Evolutionary conservation across 2,888 invertebrate genomes (phyloP).

Genomic region (Helicoverpa assulta): DNA sequence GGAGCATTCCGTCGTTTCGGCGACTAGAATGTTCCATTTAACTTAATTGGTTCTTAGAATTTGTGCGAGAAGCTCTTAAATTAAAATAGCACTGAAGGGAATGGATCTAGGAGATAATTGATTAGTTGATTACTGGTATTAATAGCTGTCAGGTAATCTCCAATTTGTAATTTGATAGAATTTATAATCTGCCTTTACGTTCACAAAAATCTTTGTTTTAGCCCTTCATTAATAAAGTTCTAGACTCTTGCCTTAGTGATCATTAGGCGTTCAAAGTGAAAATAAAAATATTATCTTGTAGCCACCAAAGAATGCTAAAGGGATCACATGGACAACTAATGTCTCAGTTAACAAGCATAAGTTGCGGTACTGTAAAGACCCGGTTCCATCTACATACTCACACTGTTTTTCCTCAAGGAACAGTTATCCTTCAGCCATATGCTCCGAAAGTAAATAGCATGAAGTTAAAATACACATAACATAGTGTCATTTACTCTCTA

Average conservation of each 20-base stretch:
- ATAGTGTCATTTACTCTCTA: not conserved
- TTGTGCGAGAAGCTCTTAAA: constrained; percentile 30
- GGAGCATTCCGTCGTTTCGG: constrained; percentile 11
- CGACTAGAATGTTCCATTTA: constrained; percentile 39
- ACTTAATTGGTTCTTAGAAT: constrained; percentile 42
- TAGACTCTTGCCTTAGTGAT: no score
- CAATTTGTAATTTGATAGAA: not conserved
- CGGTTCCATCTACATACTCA: no score
- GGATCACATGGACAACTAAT: no score
- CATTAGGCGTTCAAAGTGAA: no score
- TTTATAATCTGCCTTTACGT: not conserved
- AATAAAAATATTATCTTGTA: no score
- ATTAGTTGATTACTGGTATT: not conserved
- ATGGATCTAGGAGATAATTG: constrained; percentile 18
- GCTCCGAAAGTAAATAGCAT: not conserved
- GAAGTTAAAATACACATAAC: not conserved
- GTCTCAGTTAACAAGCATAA: no score
- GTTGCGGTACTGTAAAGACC: no score
- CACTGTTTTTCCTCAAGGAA: no score
- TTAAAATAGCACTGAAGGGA: constrained; percentile 18
- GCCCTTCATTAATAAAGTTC: no score
- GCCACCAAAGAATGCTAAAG: no score
- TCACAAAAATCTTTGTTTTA: no score
- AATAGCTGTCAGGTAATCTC: not conserved
- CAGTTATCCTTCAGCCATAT: not conserved